Evolutionary conservation across 2,797 vertebrate species (phyloP), one percentile per base, ranked within the genome.

Genomic region (Chaunax sp.): DNA sequence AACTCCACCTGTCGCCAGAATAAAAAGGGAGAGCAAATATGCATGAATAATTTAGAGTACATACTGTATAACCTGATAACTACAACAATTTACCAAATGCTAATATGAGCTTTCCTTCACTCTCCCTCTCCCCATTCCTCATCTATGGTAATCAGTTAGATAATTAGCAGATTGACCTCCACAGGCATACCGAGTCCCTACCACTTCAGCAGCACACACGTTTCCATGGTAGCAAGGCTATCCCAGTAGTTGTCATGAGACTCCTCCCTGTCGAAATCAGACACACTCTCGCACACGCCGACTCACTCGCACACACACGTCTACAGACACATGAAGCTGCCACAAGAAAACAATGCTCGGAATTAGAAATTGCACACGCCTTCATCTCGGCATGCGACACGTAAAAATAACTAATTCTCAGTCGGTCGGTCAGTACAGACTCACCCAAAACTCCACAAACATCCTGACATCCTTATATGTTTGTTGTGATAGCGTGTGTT

Each of bases 151-250:
- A 82, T 80, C 69, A 77, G 58, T 77, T 52, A 33, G 56, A 72
- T 73, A 78, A 77, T 81, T 68, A 74, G 68, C 43, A 28, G 75
- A 75, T 30, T 77, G 82, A 87, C 81, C 73, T 78, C 71, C 33
- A 23, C 46, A 28, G 26, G 8, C 35, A 44, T 59, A 67, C 45
- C 14, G n/a, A 18, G 35, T 38, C 52, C 40, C 33, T 14, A 8
- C 26, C 26, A 28, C 56, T 55, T 62, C 18, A 26, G 45, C 67
- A 40, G 10, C 12, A 5, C 45, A 43, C 69, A n/a, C 19, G 59
- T 80, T 69, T 61, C 68, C 81, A 81, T 80, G 69, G 61, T 12
- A 75, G 52, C 74, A 38, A 28, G 58, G 61, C 61, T n/a, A 26
- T 64, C 47, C 51, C 23, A 22, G 51, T 43, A 18, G 58, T 54